Conservation (phyloP, 2,113 vertebrate species). For the Formicarius rufipectus region DNA sequence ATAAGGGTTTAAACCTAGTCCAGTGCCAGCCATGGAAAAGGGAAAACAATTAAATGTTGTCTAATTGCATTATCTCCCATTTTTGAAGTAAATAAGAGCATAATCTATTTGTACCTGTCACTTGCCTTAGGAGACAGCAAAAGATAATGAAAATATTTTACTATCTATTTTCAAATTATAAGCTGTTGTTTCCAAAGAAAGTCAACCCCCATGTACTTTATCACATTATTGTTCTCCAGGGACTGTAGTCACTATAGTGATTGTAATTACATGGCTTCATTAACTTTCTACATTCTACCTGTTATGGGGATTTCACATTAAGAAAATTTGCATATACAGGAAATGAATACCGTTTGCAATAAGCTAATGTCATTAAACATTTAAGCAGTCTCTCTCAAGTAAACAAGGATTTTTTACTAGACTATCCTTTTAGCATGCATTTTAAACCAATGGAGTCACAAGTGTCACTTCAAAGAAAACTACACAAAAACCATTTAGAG, state of each 20-base stretch:
- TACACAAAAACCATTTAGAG: constrained; percentile 13
- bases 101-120: constrained; percentile 84
- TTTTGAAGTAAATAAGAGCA: constrained; percentile 80
- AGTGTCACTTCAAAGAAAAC: constrained; percentile 42
- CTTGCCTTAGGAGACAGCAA: constrained; percentile 76
- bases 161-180: constrained; percentile 84
- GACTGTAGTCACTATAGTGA: constrained; percentile 86
- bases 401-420: constrained; percentile 62
- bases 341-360: constrained; percentile 85
- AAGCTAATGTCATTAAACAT: constrained; percentile 84
- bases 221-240: constrained; percentile 79
- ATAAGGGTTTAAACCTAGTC: constrained; percentile 25
- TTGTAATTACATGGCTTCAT: constrained; percentile 93
- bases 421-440: constrained; percentile 24
- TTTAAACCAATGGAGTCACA: constrained; percentile 28
- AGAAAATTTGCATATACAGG: constrained; percentile 89
- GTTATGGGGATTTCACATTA: constrained; percentile 85
- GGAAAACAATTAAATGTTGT: constrained; percentile 54
- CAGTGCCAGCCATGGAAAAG: neutral
- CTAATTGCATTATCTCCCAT: constrained; percentile 68
- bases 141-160: constrained; percentile 87
- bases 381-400: constrained; percentile 73
- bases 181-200: constrained; percentile 78
- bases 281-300: constrained; percentile 88
- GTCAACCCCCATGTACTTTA: constrained; percentile 80